phyloP scores from a whole-genome alignment of 2,797 vertebrate species.

The Peromyscus nudipes region DNA sequence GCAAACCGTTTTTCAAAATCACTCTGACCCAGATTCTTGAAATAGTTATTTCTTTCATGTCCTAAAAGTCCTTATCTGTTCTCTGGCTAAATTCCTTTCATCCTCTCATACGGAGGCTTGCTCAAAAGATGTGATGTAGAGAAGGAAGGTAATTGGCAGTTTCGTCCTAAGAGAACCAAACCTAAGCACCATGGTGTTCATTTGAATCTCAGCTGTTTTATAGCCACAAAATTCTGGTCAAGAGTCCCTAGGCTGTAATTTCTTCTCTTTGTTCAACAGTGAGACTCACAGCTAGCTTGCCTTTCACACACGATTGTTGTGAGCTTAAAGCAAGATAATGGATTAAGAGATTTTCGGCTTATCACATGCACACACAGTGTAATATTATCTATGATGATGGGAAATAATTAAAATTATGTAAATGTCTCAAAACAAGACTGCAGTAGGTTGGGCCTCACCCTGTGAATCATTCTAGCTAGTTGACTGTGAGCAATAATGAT shows the following conservation, averaged over 20 bases:
- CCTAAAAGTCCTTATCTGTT: slow-evolving; percentile 54
- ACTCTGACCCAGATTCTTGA: slow-evolving; percentile 59
- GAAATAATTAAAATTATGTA: slow-evolving; percentile 50
- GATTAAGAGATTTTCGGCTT: slow-evolving; percentile 6
- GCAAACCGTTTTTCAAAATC: slow-evolving; percentile 58
- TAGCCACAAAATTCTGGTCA: neutral
- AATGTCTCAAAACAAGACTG: slow-evolving; percentile 7
- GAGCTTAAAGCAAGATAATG: neutral
- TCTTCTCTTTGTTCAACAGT: neutral
- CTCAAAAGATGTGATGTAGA: neutral
- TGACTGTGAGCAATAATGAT: neutral
- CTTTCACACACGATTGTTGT: slow-evolving; percentile 10
- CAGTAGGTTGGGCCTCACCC: neutral
- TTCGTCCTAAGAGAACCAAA: neutral
- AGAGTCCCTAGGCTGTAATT: neutral
- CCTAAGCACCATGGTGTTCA: neutral
- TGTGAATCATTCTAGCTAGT: neutral
- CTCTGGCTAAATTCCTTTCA: slow-evolving; percentile 42
- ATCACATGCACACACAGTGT: neutral
- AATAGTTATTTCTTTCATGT: slow-evolving; percentile 60
- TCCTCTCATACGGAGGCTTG: neutral
- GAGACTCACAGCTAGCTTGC: neutral
- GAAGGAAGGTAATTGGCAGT: neutral
- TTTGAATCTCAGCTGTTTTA: neutral
- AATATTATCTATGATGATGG: neutral